These are phyloP conservation scores for Psittacula cyanocephala DNA, from an alignment of 2,113 vertebrate species.

Conservation along the genomic window DNA sequence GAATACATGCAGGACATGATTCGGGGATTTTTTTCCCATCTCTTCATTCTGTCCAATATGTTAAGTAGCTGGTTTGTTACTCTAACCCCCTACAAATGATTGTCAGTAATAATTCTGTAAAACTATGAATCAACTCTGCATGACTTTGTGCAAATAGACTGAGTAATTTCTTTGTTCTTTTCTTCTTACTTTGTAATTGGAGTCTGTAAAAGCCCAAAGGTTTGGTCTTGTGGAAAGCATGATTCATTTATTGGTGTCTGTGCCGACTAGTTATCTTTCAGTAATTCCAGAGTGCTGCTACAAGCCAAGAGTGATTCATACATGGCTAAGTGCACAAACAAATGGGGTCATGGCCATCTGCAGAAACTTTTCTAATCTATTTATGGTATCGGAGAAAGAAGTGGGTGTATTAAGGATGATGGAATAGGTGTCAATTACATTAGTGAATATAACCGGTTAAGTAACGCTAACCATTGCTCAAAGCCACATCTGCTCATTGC, in stretches of 20 bases:
- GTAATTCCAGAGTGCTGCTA: conserved; percentile 69
- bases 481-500: conserved; percentile 23
- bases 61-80: conserved; percentile 34
- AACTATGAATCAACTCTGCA: conserved; percentile 78
- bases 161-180: conserved; percentile 83
- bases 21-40: conserved; percentile 1
- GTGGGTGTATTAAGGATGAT: conserved; percentile 63
- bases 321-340: conserved; percentile 66
- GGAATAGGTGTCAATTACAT: conserved; percentile 63
- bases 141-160: conserved; percentile 78
- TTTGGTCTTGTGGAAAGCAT: conserved; percentile 78
- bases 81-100: conserved; percentile 63
- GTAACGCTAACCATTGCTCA: conserved; percentile 36
- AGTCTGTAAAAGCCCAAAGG: conserved; percentile 81
- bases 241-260: conserved; percentile 84
- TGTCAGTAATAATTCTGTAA: conserved; percentile 75
- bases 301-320: conserved; percentile 77
- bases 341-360: conserved; percentile 70
- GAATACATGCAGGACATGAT: neutral
- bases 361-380: conserved; percentile 72
- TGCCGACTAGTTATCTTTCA: conserved; percentile 70
- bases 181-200: conserved; percentile 76
- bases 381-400: conserved; percentile 69
- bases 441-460: conserved; percentile 51
- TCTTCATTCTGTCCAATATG: neutral